Evolutionary conservation across 2,797 vertebrate genomes (phyloP).

Genomic region (Hoplostethus atlanticus): DNA sequence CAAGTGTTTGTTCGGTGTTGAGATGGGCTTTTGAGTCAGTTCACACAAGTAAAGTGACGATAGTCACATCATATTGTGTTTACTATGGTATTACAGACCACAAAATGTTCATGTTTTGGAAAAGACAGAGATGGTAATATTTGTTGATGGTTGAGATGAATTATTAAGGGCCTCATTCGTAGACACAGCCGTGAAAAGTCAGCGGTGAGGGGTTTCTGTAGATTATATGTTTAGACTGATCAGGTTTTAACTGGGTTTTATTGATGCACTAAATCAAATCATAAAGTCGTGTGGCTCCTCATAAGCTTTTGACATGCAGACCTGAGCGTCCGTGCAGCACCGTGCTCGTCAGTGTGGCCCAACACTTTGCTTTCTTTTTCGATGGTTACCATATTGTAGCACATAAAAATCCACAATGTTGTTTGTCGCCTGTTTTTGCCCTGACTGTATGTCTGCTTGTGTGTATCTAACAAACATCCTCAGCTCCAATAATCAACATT

Average conservation of each 20-base stretch:
- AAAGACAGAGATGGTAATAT: conserved; percentile 9
- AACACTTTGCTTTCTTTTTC: neutral
- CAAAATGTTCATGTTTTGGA: neutral
- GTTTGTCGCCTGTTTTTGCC: neutral
- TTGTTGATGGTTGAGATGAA: neutral
- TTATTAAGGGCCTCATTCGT: neutral
- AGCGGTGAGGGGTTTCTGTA: neutral
- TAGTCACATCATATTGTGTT: conserved; percentile 12
- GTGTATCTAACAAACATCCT: conserved; percentile 19
- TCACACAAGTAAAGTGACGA: neutral
- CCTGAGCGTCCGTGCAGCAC: conserved; percentile 40
- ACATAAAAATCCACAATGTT: neutral
- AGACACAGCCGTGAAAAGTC: conserved; percentile 1
- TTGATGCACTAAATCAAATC: conserved; percentile 14
- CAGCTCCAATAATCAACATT: conserved; percentile 3
- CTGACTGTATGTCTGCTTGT: neutral
- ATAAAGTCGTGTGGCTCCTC: conserved; percentile 18
- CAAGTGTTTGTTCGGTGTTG: conserved; percentile 40
- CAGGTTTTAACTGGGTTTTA: neutral
- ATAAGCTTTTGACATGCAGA: conserved; percentile 19
- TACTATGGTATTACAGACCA: neutral
- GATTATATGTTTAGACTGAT: conserved; percentile 1
- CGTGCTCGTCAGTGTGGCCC: conserved; percentile 23
- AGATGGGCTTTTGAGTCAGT: conserved; percentile 24
- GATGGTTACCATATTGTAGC: neutral